phyloP scores from a whole-genome alignment of 2,113 vertebrate genomes.

The Sturnus vulgaris region DNA sequence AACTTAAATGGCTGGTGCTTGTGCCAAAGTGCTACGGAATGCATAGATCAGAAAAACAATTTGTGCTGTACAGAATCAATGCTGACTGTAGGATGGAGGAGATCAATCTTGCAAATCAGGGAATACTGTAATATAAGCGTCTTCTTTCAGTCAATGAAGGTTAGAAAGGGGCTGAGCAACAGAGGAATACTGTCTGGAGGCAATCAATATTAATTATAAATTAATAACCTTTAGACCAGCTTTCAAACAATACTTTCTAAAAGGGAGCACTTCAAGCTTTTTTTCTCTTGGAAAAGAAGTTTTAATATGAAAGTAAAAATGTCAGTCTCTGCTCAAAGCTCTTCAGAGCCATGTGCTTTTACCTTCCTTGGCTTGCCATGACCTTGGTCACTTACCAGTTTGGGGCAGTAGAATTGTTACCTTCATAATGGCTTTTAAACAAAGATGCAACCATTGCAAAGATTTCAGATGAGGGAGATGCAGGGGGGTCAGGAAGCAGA shows the following conservation, averaged over 20 bases:
- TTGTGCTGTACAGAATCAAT: slow-evolving; percentile 60
- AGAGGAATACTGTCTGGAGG: slow-evolving; percentile 72
- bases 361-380: not conserved
- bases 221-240: slow-evolving; percentile 84
- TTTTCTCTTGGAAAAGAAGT: not conserved
- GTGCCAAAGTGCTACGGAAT: not conserved
- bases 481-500: not conserved
- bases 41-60: slow-evolving; percentile 41
- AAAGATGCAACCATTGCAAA: not conserved
- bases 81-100: not conserved
- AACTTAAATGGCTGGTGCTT: not conserved
- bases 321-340: not conserved
- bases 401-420: not conserved
- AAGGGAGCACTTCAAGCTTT: slow-evolving; percentile 10
- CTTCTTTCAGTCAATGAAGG: slow-evolving; percentile 76
- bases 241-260: slow-evolving; percentile 45
- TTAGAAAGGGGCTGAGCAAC: slow-evolving; percentile 72
- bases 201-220: slow-evolving; percentile 90
- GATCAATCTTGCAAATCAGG: slow-evolving; percentile 71
- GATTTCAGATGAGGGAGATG: not conserved
- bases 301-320: not conserved
- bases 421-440: not conserved
- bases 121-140: slow-evolving; percentile 59
- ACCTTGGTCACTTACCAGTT: not conserved
- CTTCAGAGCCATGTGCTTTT: not conserved